Conservation (phyloP, 2,797 vertebrate species). For the Dendrocincla tyrannina region DNA sequence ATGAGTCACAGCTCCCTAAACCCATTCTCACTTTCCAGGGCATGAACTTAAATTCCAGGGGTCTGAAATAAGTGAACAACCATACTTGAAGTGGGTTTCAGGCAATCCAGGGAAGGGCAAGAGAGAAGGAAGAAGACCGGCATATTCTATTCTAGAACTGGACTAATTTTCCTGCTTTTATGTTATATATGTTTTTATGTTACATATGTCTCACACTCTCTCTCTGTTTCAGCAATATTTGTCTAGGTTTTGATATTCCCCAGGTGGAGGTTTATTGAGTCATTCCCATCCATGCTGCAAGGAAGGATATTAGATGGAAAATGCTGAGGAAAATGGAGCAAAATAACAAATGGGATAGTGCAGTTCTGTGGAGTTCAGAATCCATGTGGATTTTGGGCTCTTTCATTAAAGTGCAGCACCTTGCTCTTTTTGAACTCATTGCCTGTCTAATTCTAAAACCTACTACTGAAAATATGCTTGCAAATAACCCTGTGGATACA, state of each 20-base stretch:
- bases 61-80: neutral
- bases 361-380: neutral
- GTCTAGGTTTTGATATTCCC: slow-evolving; percentile 33
- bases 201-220: neutral
- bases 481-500: neutral
- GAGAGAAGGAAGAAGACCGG: neutral
- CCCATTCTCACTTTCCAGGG: neutral
- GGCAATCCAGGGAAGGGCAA: neutral
- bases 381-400: neutral
- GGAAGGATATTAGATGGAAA: neutral
- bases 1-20: neutral
- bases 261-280: neutral
- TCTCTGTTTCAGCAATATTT: neutral
- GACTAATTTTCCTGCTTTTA: neutral
- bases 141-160: neutral
- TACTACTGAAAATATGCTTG: neutral
- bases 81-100: neutral
- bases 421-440: neutral
- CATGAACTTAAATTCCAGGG: neutral
- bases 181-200: neutral
- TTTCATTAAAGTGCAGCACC: neutral
- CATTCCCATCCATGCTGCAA: neutral
- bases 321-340: neutral
- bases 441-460: neutral
- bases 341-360: neutral